A percentile compares a stretch with the other conserved stretches of the same genome.
Evolutionary conservation across 2,888 invertebrate genomes (phyloP).

Genomic region (Byasa hedistus): DNA sequence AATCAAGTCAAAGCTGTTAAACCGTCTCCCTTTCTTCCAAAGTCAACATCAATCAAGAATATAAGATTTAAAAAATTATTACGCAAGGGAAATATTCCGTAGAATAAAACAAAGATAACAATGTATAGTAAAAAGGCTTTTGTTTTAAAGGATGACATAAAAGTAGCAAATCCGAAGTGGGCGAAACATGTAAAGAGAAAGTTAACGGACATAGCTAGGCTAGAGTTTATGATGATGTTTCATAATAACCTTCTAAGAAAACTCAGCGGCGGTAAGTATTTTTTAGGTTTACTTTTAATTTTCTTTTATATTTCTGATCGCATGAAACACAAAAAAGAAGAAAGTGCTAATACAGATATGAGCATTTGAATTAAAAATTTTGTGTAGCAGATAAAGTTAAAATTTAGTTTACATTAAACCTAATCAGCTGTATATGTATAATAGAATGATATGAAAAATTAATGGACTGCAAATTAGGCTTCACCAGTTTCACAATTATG

Average conservation of each 20-base stretch:
- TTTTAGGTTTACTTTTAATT: neutral
- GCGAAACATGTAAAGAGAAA: slow-evolving; percentile 74
- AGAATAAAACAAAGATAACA: neutral
- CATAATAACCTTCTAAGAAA: slow-evolving; percentile 69
- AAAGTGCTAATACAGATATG: neutral
- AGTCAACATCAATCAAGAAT: neutral
- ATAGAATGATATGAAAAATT: too few species aligned
- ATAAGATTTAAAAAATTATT: neutral
- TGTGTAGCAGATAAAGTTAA: too few species aligned
- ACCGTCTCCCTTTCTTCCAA: neutral
- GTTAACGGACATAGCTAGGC: slow-evolving; percentile 71
- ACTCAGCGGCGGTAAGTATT: slow-evolving; percentile 75
- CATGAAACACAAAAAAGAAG: neutral
- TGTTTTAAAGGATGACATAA: slow-evolving; percentile 65
- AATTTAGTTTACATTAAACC: too few species aligned
- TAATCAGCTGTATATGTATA: too few species aligned
- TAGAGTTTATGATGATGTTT: slow-evolving; percentile 79
- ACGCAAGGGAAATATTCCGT: neutral
- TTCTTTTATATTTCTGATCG: neutral
- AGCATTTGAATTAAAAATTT: too few species aligned
- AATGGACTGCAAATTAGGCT: too few species aligned
- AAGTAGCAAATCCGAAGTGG: slow-evolving; percentile 79
- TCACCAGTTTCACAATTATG: too few species aligned
- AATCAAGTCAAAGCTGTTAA: too few species aligned
- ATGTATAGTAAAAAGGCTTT: neutral